Evolutionary conservation across 2,113 vertebrate genomes (phyloP), one percentile per base, ranked within the genome.

Genomic region (Brachyhypopomus occidentalis): DNA sequence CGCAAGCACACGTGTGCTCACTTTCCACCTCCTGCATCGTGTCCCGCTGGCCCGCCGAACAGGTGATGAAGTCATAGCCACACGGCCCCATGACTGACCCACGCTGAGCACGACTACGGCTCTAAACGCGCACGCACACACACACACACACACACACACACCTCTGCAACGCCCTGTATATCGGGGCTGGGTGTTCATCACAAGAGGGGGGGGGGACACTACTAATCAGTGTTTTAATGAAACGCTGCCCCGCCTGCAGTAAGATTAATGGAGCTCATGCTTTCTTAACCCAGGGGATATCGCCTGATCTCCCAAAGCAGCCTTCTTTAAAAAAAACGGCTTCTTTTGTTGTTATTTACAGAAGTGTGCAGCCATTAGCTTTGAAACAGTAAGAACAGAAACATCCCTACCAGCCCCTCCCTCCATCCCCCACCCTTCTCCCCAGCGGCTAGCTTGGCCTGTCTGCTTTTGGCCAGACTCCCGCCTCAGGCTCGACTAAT

Each of bases 401-500:
- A 38, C 19, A 19, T 19, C 22, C 12, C 45, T 9, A 52, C 2
- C 12, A 8, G 12, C 9, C 52, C 23, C 58, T n/a, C n/a, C n/a
- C n/a, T n/a, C n/a, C n/a, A n/a, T n/a, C 67, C 36, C 3, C 8
- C 79, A 55, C 27, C 69, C 75, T n/a, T n/a, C n/a, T n/a, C 75
- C 58, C 48, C 34, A 20, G 66, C n/a, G 73, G 25, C 74, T 78
- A 79, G 75, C 38, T n/a, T 52, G 20, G 70, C 19, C 36, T 25
- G 66, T 80, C 16, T 73, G 55, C 20, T 1, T n/a, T 36, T 86
- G 85, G 85, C 67, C 52, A 83, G 86, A 85, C 88, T 90, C 72
- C 82, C 91, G 88, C 90, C 88, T 85, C 79, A 84, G 87, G 87
- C 87, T 9, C 81, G 85, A 89, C 90, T 89, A 89, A 71, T 45